phyloP scores from a whole-genome alignment of 1,140 invertebrate species.

The Bathynomus jamesi region DNA sequence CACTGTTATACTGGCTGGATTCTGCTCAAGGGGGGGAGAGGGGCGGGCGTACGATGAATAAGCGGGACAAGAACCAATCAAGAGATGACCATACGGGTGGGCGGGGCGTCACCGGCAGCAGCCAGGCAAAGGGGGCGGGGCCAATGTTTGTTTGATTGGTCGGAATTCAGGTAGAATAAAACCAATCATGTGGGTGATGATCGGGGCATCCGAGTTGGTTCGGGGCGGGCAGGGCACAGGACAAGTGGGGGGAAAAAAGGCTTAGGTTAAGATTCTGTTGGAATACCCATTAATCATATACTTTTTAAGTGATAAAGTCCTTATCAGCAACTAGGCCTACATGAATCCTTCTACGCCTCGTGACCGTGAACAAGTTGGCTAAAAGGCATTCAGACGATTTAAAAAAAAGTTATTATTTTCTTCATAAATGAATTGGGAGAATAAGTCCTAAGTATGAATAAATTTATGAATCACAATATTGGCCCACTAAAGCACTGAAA shows the following conservation, averaged over 20 bases:
- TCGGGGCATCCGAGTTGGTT: conserved; percentile 34
- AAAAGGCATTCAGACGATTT: no score
- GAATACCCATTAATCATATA: no score
- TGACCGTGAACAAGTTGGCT: no score
- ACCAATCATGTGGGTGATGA: conserved; percentile 35
- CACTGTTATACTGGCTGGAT: conserved; percentile 86
- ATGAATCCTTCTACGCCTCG: no score
- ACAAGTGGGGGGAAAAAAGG: conserved; percentile 26
- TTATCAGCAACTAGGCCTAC: no score
- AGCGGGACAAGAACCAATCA: conserved; percentile 33
- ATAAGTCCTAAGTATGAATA: no score
- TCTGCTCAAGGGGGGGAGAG: conserved; percentile 65
- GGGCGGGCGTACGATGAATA: conserved; percentile 18
- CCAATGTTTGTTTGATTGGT: conserved; percentile 36
- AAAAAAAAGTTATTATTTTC: no score
- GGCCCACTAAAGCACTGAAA: no score
- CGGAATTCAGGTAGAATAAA: conserved; percentile 32
- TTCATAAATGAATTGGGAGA: no score
- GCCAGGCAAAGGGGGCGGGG: conserved; percentile 41
- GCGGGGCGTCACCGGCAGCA: conserved; percentile 33
- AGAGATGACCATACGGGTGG: conserved; percentile 43
- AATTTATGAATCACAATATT: no score
- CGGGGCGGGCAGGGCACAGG: conserved; percentile 15
- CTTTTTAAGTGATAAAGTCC: no score
- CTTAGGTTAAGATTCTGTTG: conserved; percentile 30